These are phyloP conservation scores for Halyomorpha halys DNA, from an alignment of 1,140 invertebrate genomes.

Conservation along the genomic window DNA sequence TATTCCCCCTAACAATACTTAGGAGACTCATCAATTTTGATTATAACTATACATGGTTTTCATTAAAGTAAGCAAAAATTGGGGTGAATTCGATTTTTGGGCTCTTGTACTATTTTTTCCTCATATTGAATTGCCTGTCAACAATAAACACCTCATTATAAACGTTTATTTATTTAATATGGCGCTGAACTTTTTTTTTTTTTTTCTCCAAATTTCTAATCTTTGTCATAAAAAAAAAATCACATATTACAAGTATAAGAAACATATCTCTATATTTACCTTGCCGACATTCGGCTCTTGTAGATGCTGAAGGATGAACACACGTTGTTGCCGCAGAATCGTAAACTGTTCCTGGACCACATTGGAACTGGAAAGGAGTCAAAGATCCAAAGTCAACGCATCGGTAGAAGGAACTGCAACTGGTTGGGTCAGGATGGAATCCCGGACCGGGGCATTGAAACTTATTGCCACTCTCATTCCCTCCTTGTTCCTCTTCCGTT, in stretches of 20 bases:
- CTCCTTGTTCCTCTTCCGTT: not conserved
- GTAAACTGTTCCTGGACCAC: slow-evolving; percentile 57
- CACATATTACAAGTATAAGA: not conserved
- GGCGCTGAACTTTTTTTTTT: too few relatives aligned
- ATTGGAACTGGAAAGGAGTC: slow-evolving; percentile 50
- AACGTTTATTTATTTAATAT: too few relatives aligned
- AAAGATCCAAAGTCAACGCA: slow-evolving; percentile 42
- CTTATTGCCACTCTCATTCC: not conserved
- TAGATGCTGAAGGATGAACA: slow-evolving; percentile 53
- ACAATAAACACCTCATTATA: too few relatives aligned
- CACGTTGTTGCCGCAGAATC: slow-evolving; percentile 53
- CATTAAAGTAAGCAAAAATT: too few relatives aligned
- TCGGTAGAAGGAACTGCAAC: slow-evolving; percentile 47
- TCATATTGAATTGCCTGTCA: too few relatives aligned
- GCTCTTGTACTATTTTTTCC: too few relatives aligned
- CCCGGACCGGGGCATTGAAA: slow-evolving; percentile 46
- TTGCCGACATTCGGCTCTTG: slow-evolving; percentile 41
- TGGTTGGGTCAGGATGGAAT: slow-evolving; percentile 43
- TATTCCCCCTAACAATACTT: too few relatives aligned
- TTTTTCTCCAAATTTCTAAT: too few relatives aligned
- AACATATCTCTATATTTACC: not conserved
- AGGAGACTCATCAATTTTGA: too few relatives aligned
- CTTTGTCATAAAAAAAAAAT: too few relatives aligned
- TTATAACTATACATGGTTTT: too few relatives aligned
- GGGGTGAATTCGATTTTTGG: too few relatives aligned